Evolutionary conservation across 2,888 invertebrate genomes (phyloP).

Genomic region (Andrena bicolor): DNA sequence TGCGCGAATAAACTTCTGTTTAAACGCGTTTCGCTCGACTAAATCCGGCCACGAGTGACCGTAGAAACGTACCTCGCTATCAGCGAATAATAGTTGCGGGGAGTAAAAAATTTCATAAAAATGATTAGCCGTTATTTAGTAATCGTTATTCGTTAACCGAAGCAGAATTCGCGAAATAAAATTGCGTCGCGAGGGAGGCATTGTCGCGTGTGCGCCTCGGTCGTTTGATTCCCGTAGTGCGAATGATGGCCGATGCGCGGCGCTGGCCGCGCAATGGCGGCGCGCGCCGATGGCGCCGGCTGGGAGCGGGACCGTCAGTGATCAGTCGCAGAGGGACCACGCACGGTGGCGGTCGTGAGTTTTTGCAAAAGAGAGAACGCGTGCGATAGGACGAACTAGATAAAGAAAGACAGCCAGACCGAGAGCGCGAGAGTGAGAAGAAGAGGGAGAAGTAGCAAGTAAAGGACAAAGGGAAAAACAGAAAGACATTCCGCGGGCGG

Average conservation of each 20-base stretch:
- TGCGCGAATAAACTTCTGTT: too few species aligned
- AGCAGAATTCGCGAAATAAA: not conserved
- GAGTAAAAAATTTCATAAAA: too few species aligned
- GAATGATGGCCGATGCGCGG: constrained; percentile 42
- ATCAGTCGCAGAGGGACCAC: constrained; percentile 78
- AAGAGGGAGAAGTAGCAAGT: not conserved
- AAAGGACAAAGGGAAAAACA: constrained; percentile 19
- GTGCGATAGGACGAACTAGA: constrained; percentile 43
- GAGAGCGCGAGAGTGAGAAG: constrained; percentile 1
- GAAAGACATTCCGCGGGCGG: constrained; percentile 15
- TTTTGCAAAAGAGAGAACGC: constrained; percentile 53
- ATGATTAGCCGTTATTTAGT: too few species aligned
- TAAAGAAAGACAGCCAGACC: constrained; percentile 26
- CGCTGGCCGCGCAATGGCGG: constrained; percentile 61
- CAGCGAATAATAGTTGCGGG: too few species aligned
- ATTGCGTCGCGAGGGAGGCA: constrained; percentile 18
- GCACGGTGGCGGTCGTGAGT: constrained; percentile 73
- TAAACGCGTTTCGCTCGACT: too few species aligned
- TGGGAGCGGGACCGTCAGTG: constrained; percentile 66
- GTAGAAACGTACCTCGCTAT: too few species aligned
- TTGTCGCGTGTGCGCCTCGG: constrained; percentile 48
- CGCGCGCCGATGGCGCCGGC: constrained; percentile 69
- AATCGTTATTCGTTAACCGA: too few species aligned
- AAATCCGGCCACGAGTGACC: too few species aligned
- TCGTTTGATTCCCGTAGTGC: constrained; percentile 53